Evolutionary conservation across 2,797 vertebrate genomes (phyloP), one percentile per base, ranked within the genome.

Genomic region (Perodicticus potto): DNA sequence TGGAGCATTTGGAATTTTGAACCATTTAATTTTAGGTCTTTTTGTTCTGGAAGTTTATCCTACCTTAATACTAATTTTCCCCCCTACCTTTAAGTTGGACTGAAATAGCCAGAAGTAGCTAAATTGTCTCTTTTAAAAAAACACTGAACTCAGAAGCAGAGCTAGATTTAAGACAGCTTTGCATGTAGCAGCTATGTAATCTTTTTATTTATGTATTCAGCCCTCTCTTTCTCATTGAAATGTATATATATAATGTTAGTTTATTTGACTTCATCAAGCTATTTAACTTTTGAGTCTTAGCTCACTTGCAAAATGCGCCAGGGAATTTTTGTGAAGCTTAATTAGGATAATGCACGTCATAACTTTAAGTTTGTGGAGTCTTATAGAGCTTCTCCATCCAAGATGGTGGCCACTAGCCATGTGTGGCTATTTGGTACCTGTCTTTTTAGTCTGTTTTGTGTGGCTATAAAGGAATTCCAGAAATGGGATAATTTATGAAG

Each of bases 341-440:
- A 17, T 84, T 83, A 29, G 61, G 49, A 77, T 29, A 43, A 43
- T 57, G 2, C 23, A 16, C 72, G 13, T 72, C 25, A 43, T 76
- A 32, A 67, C 49, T 93, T 92, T 82, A 65, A n/a, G 43, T 89
- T 45, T 91, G 29, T 86, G 59, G 76, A 88, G 8, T 67, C 11
- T 25, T 74, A 2, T 43, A 55, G 37, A 70, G 4, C 29, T 61
- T 76, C 55, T 9, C 32, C 49, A 8, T 87, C 43, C n/a, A 37
- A 53, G 89, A 63, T 45, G 32, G 29, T 57, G 63, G 77, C 55
- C 7, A 12, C 16, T 70, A 45, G 16, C 7, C 14, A 0, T 70
- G 57, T 8, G 2, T 77, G 76, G 19, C 27, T 73, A 12, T 59
- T 40, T 34, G 78, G 57, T 49, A 67, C 4, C 65, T 82, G 45